A percentile compares a stretch with the other conserved stretches of the same genome.
Evolutionary conservation across 2,888 invertebrate genomes (phyloP).

Genomic region (Diadegma fenestrale): DNA sequence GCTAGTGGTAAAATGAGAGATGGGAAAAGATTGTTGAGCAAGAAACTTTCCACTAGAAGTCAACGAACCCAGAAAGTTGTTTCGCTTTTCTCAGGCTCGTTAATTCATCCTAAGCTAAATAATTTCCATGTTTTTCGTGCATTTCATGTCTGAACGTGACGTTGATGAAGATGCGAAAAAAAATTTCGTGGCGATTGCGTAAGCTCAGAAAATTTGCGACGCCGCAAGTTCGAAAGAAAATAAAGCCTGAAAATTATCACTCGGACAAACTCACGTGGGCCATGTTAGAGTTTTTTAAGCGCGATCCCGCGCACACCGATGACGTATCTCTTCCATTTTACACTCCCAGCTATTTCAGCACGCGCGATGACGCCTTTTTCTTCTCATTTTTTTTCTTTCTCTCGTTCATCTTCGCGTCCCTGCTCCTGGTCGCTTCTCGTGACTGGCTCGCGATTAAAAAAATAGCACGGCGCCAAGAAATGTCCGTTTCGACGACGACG

Average conservation of each 20-base stretch:
- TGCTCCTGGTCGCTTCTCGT: slow-evolving; percentile 39
- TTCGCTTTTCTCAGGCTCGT: neutral
- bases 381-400: slow-evolving; percentile 15
- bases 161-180: slow-evolving; percentile 15
- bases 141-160: neutral
- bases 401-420: slow-evolving; percentile 27
- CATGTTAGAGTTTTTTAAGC: slow-evolving; percentile 30
- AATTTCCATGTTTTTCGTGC: neutral
- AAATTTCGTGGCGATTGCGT: slow-evolving; percentile 43
- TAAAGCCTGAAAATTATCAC: slow-evolving; percentile 22
- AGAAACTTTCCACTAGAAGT: neutral
- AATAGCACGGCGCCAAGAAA: slow-evolving; percentile 63
- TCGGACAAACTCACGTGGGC: slow-evolving; percentile 22
- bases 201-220: slow-evolving; percentile 28
- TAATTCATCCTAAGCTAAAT: neutral
- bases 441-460: slow-evolving; percentile 54
- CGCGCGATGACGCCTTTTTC: slow-evolving; percentile 24
- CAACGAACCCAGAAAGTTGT: neutral
- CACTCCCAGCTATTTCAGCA: slow-evolving; percentile 57
- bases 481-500: slow-evolving; percentile 35
- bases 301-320: slow-evolving; percentile 41
- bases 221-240: neutral
- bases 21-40: neutral
- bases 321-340: slow-evolving; percentile 30
- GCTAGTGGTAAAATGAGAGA: neutral